These are phyloP conservation scores for Erebia aethiops DNA, from an alignment of 2,888 invertebrate species.

Conservation along the genomic window DNA sequence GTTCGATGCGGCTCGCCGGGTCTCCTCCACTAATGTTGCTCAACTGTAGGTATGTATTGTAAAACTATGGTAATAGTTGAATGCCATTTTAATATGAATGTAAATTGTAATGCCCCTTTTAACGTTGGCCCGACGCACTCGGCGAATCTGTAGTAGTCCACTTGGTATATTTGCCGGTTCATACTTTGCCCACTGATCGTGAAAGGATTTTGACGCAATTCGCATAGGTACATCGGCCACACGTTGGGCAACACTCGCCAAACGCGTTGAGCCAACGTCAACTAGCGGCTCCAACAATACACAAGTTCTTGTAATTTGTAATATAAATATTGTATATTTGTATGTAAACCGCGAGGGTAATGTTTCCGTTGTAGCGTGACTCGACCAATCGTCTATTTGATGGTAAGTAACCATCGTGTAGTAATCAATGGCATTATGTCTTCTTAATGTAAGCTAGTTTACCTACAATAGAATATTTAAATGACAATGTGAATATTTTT, in stretches of 20 bases:
- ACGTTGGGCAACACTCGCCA: not conserved
- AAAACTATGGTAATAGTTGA: conserved; percentile 45
- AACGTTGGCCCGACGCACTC: not conserved
- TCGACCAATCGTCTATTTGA: conserved; percentile 78
- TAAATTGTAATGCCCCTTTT: conserved; percentile 1
- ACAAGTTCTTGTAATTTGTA: conserved; percentile 74
- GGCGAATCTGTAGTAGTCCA: not conserved
- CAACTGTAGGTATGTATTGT: conserved; percentile 14
- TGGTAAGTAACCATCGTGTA: conserved; percentile 66
- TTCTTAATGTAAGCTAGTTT: conserved; percentile 81
- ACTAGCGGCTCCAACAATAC: conserved; percentile 54
- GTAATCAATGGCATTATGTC: conserved; percentile 81
- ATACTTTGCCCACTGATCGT: not conserved
- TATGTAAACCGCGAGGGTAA: conserved; percentile 73
- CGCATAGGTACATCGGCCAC: not conserved
- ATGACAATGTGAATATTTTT: conserved; percentile 87
- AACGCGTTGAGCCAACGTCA: not conserved
- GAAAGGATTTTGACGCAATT: too few relatives aligned
- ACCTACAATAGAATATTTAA: conserved; percentile 84
- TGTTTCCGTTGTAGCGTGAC: conserved; percentile 74
- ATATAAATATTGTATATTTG: conserved; percentile 81
- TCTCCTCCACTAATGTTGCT: conserved; percentile 7
- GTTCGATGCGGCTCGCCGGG: conserved; percentile 27
- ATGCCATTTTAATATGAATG: conserved; percentile 77
- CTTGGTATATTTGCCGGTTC: not conserved